phyloP scores from a whole-genome alignment of 2,113 vertebrate species.

The Hippocampus abdominalis region DNA sequence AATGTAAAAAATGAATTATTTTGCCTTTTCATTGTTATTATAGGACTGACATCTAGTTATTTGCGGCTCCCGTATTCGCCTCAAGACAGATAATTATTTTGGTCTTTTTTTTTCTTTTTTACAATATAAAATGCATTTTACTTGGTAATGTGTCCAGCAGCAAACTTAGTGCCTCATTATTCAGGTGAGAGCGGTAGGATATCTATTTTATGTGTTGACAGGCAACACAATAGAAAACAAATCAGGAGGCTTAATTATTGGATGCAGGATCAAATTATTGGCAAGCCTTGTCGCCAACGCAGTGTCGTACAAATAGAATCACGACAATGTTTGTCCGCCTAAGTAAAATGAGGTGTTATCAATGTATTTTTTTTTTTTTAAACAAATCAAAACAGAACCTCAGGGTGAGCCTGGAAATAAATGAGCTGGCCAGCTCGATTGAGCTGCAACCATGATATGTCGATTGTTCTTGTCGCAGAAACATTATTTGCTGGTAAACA shows the following conservation, averaged over 20 bases:
- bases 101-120: background rate
- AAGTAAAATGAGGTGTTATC: slow-evolving; percentile 25
- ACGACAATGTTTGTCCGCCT: slow-evolving; percentile 15
- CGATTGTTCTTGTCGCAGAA: slow-evolving; percentile 63
- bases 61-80: background rate
- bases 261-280: background rate
- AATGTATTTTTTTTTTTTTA: slow-evolving; percentile 31
- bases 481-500: slow-evolving; percentile 73
- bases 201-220: background rate
- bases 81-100: background rate
- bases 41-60: background rate
- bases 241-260: background rate
- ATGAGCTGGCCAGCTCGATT: slow-evolving; percentile 73
- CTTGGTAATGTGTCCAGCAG: background rate
- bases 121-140: background rate
- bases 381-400: slow-evolving; percentile 41
- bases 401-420: slow-evolving; percentile 65
- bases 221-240: background rate
- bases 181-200: background rate
- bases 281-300: background rate
- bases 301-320: background rate
- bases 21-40: background rate
- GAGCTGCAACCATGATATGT: slow-evolving; percentile 54
- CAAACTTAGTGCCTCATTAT: background rate
- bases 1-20: background rate